Conservation (phyloP, 1,140 invertebrate genomes). For the Diabrotica undecimpunctata region DNA sequence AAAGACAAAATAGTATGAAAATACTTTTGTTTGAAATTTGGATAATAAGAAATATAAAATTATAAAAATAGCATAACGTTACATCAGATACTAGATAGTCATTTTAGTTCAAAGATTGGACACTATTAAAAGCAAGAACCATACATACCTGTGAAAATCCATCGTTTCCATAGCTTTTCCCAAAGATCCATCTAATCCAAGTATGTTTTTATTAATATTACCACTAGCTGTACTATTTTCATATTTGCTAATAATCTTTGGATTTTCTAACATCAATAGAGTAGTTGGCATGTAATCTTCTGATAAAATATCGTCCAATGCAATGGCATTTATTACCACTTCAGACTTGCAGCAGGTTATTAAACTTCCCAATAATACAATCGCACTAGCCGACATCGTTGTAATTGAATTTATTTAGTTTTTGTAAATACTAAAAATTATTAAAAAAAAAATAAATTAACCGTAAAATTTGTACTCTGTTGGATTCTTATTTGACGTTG, state of each 20-base stretch:
- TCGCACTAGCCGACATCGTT: neutral
- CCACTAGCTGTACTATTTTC: slow-evolving; percentile 8
- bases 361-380: neutral
- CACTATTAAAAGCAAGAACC: too few species aligned
- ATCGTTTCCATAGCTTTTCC: slow-evolving; percentile 56
- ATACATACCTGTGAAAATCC: slow-evolving; percentile 58
- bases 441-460: too few species aligned
- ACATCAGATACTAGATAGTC: too few species aligned
- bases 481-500: too few species aligned
- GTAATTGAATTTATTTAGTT: too few species aligned
- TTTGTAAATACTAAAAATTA: too few species aligned
- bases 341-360: neutral
- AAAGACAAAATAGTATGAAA: too few species aligned
- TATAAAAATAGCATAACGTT: too few species aligned
- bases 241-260: slow-evolving; percentile 19
- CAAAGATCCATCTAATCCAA: slow-evolving; percentile 52
- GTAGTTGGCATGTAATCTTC: slow-evolving; percentile 59
- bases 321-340: slow-evolving; percentile 36
- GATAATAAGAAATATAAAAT: too few species aligned
- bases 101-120: too few species aligned
- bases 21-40: too few species aligned
- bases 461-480: too few species aligned
- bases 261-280: slow-evolving; percentile 49
- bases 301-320: slow-evolving; percentile 60
- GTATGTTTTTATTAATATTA: neutral